Percentiles rank a stretch among this genome's conserved stretches.
These are phyloP conservation scores for Syngnathus floridae DNA, from an alignment of 2,113 vertebrate genomes.

Conservation along the genomic window DNA sequence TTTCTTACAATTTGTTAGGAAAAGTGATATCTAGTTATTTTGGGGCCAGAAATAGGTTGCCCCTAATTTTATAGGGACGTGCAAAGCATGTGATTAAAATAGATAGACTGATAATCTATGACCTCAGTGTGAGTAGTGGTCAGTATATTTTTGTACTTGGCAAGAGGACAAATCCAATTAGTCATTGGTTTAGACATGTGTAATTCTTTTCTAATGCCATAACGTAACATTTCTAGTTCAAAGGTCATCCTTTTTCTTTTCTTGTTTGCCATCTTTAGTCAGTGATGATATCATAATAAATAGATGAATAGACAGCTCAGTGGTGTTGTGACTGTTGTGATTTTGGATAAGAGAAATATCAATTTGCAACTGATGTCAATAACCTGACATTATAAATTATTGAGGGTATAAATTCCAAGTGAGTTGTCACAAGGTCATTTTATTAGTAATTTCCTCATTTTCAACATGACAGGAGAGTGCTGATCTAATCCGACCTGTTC, in stretches of 20 bases:
- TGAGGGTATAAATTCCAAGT: background rate
- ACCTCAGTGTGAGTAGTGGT: background rate
- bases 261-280: background rate
- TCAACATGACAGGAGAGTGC: background rate
- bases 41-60: constrained; percentile 17
- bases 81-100: background rate
- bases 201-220: background rate
- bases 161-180: background rate
- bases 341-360: no score
- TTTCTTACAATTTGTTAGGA: constrained; percentile 1
- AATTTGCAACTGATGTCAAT: no score
- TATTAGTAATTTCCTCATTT: background rate
- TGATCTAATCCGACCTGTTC: background rate
- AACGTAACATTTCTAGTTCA: background rate
- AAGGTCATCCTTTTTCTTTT: background rate
- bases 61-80: background rate
- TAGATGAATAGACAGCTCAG: no score
- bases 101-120: background rate
- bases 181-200: background rate
- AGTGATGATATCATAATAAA: no score
- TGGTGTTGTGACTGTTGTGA: no score
- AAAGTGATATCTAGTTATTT: constrained; percentile 36
- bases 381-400: no score
- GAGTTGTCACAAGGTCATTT: background rate
- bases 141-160: background rate